Evolutionary conservation across 2,888 invertebrate genomes (phyloP).

Genomic region (Cyrtodaria siliqua): DNA sequence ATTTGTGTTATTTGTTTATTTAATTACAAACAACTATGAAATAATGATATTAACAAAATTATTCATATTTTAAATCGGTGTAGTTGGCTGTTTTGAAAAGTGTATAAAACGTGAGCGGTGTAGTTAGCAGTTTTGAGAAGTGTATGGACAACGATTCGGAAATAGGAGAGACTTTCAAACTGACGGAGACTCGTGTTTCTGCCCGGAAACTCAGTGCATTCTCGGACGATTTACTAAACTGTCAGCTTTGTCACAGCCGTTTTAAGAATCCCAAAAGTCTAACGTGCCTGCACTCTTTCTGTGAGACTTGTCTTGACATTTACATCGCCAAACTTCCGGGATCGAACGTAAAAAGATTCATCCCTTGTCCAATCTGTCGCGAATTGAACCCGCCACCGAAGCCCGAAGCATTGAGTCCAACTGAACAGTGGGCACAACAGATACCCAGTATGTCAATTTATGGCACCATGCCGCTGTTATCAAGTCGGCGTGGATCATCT

Average conservation of each 20-base stretch:
- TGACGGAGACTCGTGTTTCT: slow-evolving; percentile 51
- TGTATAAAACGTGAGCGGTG: no score
- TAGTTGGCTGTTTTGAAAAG: no score
- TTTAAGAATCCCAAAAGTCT: slow-evolving; percentile 61
- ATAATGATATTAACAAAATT: no score
- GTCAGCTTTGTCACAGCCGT: slow-evolving; percentile 60
- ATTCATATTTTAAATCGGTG: no score
- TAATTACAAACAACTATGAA: no score
- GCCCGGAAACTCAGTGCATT: slow-evolving; percentile 50
- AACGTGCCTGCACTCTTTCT: slow-evolving; percentile 56
- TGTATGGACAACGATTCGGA: slow-evolving; percentile 47
- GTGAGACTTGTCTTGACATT: slow-evolving; percentile 59
- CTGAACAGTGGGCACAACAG: slow-evolving; percentile 8
- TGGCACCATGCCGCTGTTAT: slow-evolving; percentile 39
- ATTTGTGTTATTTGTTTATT: no score
- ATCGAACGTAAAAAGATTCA: slow-evolving; percentile 35
- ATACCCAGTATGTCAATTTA: slow-evolving; percentile 16
- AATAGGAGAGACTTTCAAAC: slow-evolving; percentile 56
- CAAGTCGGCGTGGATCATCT: slow-evolving; percentile 42
- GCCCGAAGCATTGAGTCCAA: background rate
- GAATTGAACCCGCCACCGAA: slow-evolving; percentile 52
- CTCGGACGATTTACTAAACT: slow-evolving; percentile 58
- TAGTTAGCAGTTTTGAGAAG: no score
- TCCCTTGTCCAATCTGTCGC: slow-evolving; percentile 58
- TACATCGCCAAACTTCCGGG: slow-evolving; percentile 58